Base-by-base conservation (phyloP, 2,888 invertebrate species). In the Stegophylla sp. region DNA sequence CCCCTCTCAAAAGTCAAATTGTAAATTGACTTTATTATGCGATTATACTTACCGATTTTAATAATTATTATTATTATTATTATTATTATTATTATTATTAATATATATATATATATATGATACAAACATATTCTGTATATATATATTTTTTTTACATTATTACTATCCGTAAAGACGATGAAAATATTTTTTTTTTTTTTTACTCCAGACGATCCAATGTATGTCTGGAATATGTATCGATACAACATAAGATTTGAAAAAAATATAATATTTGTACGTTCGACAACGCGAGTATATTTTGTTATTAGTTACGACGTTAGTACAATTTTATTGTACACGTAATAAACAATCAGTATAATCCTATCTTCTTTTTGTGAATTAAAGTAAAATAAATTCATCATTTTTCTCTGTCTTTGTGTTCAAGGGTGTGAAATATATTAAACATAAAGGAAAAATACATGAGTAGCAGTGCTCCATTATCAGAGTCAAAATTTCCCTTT, bases 11-110 rank as follows among this genome's bases (percentile, higher is more conserved):
- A 28, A 23, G 28, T 28, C 56, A 20, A 20, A 56, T 56, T 23
- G 59, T 61, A 61, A 23, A 23, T 61, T 3, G 28, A 61, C 61
- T 61, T 15, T 61, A 61, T 20, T 20, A 9, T 56, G 20, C 23
- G 28, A 28, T 61, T 28, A 28, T 28, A 26, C 28, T 20, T 61
- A 61, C 61, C 61, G 61, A 61, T 26, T 59, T n/a, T n/a, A n/a
- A 23, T 26, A 12, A 23, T 61, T 23, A 61, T 28, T 59, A 59
- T 59, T 26, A 51, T 51, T 51, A 51, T n/a, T 51, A 51, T 51
- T 34, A 61, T 26, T 59, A 23, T 12, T 9, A 23, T 61, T 15
- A 61, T 26, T 59, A 59, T 59, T 26, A 51, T 51, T 51, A 51
- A 51, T 51, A 51, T 51, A n/a, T 51, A 51, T n/a, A 51, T 51